phyloP scores from a whole-genome alignment of 2,888 invertebrate genomes.

The Andricus quercusramuli region DNA sequence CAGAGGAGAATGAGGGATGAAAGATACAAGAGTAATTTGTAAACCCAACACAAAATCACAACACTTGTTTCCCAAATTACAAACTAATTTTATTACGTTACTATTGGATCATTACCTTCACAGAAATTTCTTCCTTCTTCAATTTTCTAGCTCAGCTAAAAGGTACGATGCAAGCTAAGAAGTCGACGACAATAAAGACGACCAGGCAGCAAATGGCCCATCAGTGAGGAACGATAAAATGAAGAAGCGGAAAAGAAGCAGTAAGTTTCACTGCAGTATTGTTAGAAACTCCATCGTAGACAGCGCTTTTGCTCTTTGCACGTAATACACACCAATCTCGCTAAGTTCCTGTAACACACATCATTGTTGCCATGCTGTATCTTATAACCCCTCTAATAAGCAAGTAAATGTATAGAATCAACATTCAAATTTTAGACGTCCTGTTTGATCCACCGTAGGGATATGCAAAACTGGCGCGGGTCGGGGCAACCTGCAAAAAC shows the following conservation, averaged over 20 bases:
- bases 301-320: constrained; percentile 22
- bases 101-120: constrained; percentile 71
- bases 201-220: constrained; percentile 65
- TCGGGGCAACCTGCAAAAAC: too few species aligned
- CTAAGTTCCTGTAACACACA: constrained; percentile 72
- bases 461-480: too few species aligned
- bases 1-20: background rate
- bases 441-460: background rate
- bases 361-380: constrained; percentile 68
- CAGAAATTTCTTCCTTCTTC: constrained; percentile 71
- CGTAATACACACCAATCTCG: constrained; percentile 16
- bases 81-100: constrained; percentile 74
- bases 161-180: constrained; percentile 71
- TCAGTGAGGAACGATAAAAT: constrained; percentile 66
- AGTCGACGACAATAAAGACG: constrained; percentile 69
- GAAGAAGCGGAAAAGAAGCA: constrained; percentile 64
- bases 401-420: background rate
- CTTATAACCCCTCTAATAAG: constrained; percentile 47
- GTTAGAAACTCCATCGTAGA: constrained; percentile 48
- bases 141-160: constrained; percentile 64
- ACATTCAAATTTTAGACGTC: constrained; percentile 31
- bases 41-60: constrained; percentile 61
- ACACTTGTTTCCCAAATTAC: constrained; percentile 67
- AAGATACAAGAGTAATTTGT: constrained; percentile 41
- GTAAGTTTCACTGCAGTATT: constrained; percentile 64